Evolutionary conservation across 2,888 invertebrate species (phyloP), one percentile per base, ranked within the genome.

Genomic region (Cosmia trapezina): DNA sequence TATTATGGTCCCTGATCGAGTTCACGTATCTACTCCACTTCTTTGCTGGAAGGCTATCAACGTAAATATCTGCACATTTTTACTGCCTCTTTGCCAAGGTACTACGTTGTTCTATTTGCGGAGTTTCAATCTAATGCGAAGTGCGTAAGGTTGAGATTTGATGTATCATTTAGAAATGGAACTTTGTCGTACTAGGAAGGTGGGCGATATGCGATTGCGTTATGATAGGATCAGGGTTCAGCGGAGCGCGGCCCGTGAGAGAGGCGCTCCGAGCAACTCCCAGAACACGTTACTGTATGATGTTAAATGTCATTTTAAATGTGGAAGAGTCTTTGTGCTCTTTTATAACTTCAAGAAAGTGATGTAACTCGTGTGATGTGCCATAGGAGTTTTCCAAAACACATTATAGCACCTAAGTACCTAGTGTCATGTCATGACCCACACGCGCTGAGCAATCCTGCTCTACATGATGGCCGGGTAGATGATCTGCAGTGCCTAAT

Each of bases 141-240:
- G n/a, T 47, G 14, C 9, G 64, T 91, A 94, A 87, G 89, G 93
- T 91, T 89, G 83, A 87, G 59, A 87, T 78, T 91, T 62, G 72
- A 51, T 47, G 41, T 71, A 54, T 47, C 53, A 19, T 8, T 57
- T 56, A 53, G n/a, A 73, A 71, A 59, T 90, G 80, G 88, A 84
- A 93, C 93, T 71, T 78, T 94, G 86, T 93, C 89, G 78, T 57
- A 86, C 76, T 89, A 84, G 63, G 70, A 57, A 73, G 78, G 77
- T 79, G 83, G 83, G 85, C 89, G 91, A 93, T 93, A 94, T 95
- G 93, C 94, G 93, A 96, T 95, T 95, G 94, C 95, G 94, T 94
- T 96, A 95, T 96, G 96, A 96, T 96, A 94, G 96, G 96, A 96
- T 96, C 95, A 93, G 96, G 90, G 92, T 92, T 93, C 95, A 93